A percentile compares a stretch with the other conserved stretches of the same genome.
Evolutionary conservation across 92 coral and sea anemone genomes (phyloP).

Genomic region (Zoanthus gigantus): DNA sequence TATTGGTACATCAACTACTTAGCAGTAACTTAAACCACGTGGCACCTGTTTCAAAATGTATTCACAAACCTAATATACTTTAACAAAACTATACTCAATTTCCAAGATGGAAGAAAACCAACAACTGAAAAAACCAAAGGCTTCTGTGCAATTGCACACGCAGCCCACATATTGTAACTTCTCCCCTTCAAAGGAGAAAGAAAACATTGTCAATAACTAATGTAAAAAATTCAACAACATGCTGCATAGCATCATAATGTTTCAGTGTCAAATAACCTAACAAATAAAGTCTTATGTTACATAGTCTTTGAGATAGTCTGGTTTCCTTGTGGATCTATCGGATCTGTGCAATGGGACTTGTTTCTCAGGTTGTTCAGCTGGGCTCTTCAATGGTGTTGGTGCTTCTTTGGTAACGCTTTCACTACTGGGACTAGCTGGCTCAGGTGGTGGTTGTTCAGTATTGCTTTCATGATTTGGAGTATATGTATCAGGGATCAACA

Average conservation of each 20-base stretch:
- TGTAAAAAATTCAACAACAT: background rate
- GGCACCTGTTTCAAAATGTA: no score
- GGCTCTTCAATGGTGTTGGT: background rate
- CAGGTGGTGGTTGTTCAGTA: background rate
- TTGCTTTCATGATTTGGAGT: background rate
- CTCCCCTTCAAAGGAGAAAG: background rate
- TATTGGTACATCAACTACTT: no score
- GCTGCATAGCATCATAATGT: background rate
- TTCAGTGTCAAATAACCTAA: background rate
- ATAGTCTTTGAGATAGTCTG: slow-evolving; percentile 1
- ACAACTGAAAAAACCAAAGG: no score
- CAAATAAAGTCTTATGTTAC: background rate
- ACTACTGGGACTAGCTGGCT: background rate
- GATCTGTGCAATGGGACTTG: background rate
- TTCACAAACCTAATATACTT: no score
- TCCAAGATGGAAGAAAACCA: no score
- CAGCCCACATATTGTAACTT: background rate
- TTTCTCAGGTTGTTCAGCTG: background rate
- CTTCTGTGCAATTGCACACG: no score
- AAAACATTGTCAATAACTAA: background rate
- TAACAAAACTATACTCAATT: no score
- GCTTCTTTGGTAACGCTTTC: background rate
- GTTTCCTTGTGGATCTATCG: background rate
- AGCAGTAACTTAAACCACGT: no score
- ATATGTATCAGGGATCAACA: background rate